These are phyloP conservation scores for Sebastolobus alascanus DNA, from an alignment of 2,797 vertebrate genomes.

Conservation along the genomic window DNA sequence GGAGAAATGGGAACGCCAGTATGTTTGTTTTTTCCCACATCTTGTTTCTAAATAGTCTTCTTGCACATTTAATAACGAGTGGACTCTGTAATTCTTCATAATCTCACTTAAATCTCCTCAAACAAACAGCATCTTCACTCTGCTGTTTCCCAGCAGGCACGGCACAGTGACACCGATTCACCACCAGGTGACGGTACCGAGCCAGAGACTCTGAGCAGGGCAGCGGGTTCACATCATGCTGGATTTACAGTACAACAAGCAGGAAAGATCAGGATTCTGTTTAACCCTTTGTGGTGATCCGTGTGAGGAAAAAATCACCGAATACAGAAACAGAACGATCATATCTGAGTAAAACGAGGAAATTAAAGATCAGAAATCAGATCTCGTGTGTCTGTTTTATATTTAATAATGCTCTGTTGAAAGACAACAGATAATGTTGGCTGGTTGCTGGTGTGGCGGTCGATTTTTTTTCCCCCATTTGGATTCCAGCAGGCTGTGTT, in stretches of 20 bases:
- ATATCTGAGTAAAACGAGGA: neutral
- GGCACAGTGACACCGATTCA: neutral
- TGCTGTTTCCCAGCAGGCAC: neutral
- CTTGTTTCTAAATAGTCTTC: too few relatives aligned
- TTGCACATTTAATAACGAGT: neutral
- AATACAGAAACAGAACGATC: neutral
- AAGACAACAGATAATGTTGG: neutral
- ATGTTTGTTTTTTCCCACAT: neutral
- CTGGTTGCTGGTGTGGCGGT: neutral
- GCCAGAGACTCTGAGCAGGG: conserved; percentile 21
- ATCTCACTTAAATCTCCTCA: neutral
- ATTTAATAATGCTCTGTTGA: neutral
- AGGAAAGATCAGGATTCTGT: conserved; percentile 18
- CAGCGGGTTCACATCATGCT: conserved; percentile 36
- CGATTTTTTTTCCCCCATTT: accelerated
- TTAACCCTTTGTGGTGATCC: conserved; percentile 49
- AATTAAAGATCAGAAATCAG: neutral
- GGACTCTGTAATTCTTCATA: neutral
- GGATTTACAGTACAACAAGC: conserved; percentile 23
- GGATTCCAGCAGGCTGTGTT: neutral
- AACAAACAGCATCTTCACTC: neutral
- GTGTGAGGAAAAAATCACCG: neutral
- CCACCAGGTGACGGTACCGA: conserved; percentile 51
- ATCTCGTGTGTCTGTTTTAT: neutral
- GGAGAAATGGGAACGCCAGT: neutral